Conservation (phyloP, 1,140 invertebrate species). For the Hermatobates lingyangjiaoensis region DNA sequence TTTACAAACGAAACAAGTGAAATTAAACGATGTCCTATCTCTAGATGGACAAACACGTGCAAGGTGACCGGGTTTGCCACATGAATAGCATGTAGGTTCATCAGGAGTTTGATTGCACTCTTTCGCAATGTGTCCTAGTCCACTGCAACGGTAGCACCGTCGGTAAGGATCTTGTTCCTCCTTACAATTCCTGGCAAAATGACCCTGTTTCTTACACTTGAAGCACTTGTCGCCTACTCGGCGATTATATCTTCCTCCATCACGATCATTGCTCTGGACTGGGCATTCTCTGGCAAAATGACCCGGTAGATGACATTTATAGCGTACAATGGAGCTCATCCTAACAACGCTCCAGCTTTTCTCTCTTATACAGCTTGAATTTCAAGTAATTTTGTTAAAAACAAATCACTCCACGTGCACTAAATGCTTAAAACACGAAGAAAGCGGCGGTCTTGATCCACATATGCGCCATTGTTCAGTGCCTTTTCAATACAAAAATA, state of each 20-base stretch:
- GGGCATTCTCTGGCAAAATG: conserved; percentile 74
- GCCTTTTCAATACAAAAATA: too few species aligned
- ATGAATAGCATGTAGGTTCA: conserved; percentile 69
- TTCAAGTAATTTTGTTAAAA: too few species aligned
- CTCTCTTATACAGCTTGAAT: too few species aligned
- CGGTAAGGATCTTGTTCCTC: conserved; percentile 56
- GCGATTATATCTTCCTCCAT: conserved; percentile 32
- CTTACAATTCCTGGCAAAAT: conserved; percentile 82
- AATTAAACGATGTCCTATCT: conserved; percentile 27
- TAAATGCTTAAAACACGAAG: too few species aligned
- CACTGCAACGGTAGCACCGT: conserved; percentile 69
- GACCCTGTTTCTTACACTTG: conserved; percentile 84
- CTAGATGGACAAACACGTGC: conserved; percentile 69
- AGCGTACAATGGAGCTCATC: too few species aligned
- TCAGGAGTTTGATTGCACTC: conserved; percentile 67
- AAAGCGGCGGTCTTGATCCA: too few species aligned
- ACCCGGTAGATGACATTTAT: conserved; percentile 73
- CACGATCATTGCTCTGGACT: conserved; percentile 25
- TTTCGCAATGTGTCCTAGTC: conserved; percentile 72
- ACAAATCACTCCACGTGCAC: too few species aligned
- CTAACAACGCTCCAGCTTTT: too few species aligned
- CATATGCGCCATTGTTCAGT: too few species aligned
- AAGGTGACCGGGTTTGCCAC: conserved; percentile 73
- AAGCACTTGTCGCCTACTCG: conserved; percentile 88
- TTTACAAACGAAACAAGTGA: conserved; percentile 77